Percentiles rank a stretch among this genome's conserved stretches.
phyloP scores from a whole-genome alignment of 2,113 vertebrate genomes.

The Gymnarchus niloticus region DNA sequence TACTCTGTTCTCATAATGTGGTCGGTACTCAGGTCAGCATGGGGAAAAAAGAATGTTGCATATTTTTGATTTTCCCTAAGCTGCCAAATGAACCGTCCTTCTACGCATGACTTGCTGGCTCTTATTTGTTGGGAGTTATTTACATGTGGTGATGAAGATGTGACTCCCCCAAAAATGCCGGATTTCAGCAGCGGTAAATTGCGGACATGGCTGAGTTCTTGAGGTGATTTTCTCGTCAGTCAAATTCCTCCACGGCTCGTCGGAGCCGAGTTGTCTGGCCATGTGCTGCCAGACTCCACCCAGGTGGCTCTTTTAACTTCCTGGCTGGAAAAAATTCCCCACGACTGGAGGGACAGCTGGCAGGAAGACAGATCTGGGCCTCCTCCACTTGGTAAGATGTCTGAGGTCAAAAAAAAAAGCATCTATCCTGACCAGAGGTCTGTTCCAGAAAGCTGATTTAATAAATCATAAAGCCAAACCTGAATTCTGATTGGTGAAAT shows the following conservation, averaged over 20 bases:
- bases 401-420: not conserved
- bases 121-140: not conserved
- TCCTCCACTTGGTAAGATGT: not conserved
- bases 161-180: not conserved
- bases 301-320: not conserved
- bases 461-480: no score
- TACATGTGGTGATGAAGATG: not conserved
- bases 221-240: not conserved
- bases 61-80: not conserved
- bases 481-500: no score
- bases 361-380: not conserved
- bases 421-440: no score
- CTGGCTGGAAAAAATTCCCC: not conserved
- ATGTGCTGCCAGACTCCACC: not conserved
- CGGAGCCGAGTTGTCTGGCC: not conserved
- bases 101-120: not conserved
- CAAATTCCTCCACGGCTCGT: not conserved
- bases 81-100: not conserved
- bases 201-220: not conserved
- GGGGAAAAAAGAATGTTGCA: not conserved
- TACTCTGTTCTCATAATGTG: not conserved
- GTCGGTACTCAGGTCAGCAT: not conserved
- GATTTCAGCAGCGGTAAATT: not conserved
- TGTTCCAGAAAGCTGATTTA: no score
- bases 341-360: not conserved